These are phyloP conservation scores for Cochlearius cochlearius DNA, from an alignment of 2,113 vertebrate species.

Conservation along the genomic window DNA sequence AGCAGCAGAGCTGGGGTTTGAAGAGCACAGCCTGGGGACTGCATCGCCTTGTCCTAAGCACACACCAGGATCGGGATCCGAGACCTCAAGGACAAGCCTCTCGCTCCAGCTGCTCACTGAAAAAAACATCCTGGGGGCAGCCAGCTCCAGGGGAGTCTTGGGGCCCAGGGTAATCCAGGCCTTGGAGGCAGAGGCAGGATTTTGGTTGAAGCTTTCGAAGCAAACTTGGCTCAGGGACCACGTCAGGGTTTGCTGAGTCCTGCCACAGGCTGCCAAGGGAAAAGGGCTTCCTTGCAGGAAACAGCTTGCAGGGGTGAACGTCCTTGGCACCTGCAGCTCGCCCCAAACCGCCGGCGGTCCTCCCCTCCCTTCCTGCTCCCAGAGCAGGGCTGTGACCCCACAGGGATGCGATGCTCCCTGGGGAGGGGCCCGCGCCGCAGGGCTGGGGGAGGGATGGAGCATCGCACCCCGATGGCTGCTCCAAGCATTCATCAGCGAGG, in stretches of 20 bases:
- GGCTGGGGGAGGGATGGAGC: fast-evolving
- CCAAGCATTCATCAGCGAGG: fast-evolving
- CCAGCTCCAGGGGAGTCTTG: not conserved
- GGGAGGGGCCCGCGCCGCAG: fast-evolving
- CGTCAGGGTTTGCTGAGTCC: not conserved
- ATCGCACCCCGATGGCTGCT: not conserved
- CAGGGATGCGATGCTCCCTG: fast-evolving
- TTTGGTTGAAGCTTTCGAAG: not conserved
- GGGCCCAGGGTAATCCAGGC: not conserved
- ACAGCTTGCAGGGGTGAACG: not conserved
- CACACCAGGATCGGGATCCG: fast-evolving
- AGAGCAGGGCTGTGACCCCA: not conserved
- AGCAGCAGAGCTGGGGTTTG: not conserved
- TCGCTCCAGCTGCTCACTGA: fast-evolving
- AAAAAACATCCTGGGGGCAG: not conserved
- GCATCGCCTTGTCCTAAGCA: not conserved
- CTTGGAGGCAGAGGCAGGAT: not conserved
- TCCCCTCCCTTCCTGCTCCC: not conserved
- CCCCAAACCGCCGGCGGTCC: fast-evolving
- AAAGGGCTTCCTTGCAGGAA: slow-evolving; percentile 8
- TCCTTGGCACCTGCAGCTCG: not conserved
- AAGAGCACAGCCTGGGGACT: not conserved
- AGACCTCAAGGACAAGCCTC: not conserved
- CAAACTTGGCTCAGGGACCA: not conserved
- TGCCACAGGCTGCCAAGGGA: not conserved